Conservation (phyloP, 2,113 vertebrate species). For the Hoplias malabaricus region DNA sequence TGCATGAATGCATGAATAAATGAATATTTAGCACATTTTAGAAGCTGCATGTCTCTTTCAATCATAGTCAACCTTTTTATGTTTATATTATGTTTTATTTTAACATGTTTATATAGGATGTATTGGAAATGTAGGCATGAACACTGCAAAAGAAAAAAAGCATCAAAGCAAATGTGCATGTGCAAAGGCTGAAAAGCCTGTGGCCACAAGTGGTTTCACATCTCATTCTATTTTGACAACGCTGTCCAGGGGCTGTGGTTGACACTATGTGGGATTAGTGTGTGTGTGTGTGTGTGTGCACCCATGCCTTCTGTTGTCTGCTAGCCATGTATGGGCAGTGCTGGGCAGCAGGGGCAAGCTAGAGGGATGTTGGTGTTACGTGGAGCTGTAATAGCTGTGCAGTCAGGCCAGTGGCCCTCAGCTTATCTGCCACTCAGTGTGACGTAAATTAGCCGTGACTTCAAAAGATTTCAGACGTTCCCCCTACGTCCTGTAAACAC, state of each 20-base stretch:
- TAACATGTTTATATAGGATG: neutral
- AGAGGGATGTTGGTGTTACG: conserved; percentile 78
- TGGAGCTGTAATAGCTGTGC: conserved; percentile 76
- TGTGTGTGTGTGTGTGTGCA: neutral
- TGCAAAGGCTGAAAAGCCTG: conserved; percentile 16
- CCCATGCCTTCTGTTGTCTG: conserved; percentile 1
- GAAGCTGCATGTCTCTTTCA: no score
- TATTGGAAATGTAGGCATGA: neutral
- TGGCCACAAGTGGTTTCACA: conserved; percentile 22
- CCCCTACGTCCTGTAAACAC: conserved; percentile 63
- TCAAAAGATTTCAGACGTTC: conserved; percentile 71
- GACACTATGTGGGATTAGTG: neutral
- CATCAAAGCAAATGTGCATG: conserved; percentile 30
- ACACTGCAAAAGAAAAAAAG: neutral
- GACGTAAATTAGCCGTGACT: conserved; percentile 71
- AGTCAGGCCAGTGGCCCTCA: conserved; percentile 72
- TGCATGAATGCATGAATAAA: no score
- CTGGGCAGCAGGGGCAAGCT: conserved; percentile 63
- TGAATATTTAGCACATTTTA: no score
- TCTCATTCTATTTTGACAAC: conserved; percentile 44
- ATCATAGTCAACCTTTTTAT: no score
- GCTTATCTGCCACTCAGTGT: conserved; percentile 79
- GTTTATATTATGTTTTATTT: no score
- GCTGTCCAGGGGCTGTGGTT: conserved; percentile 39
- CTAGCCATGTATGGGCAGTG: neutral